Base-by-base conservation (phyloP, 2,888 invertebrate genomes). In the Agonopterix arenella region DNA sequence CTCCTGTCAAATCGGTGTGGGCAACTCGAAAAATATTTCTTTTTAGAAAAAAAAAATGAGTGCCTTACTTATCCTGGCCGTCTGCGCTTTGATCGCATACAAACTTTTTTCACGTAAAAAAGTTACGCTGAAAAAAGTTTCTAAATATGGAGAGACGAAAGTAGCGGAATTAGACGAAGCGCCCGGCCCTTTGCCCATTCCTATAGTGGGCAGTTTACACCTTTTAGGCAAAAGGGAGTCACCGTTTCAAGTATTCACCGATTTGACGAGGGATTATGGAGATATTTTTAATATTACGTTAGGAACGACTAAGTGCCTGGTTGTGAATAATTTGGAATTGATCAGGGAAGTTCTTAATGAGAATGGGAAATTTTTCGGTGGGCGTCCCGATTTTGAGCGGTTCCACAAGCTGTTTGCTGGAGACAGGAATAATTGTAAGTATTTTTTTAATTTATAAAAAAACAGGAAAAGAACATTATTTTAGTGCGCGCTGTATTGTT, bases 351-450 rank as follows among this genome's bases (percentile, higher is more conserved):
- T 95, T 46, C 84, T 95, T 18, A 94, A 95, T 69, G 92, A 93
- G 54, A 95, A 94, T 66, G 96, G 96, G 4, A 93, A 93, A 56
- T 93, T 93, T 64, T 96, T 97, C 76, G 95, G 95, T 1, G 95
- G 96, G 9, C 89, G 97, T 8, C 96, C 96, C 0, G 93, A 96
- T 72, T 96, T 96, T 75, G 73, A 93, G 59, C 86, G 97, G 11
- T 96, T 95, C 74, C 93, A 96, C 68, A 91, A 93, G 58, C 92
- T 96, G 8, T 96, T 97, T 75, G 95, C 95, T 36, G 96, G 95
- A 37, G 94, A 96, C 80, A 89, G 96, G 50, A 95, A 95, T 79
- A 96, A 96, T 73, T 96, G 96, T 96, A 81, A 96, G 96, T 93
- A 76, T 55, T 50, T 53, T 42, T 52, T 40, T 48, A 36, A 45